Conservation (phyloP, 2,888 invertebrate genomes). For the Caenorhabditis plicata region DNA sequence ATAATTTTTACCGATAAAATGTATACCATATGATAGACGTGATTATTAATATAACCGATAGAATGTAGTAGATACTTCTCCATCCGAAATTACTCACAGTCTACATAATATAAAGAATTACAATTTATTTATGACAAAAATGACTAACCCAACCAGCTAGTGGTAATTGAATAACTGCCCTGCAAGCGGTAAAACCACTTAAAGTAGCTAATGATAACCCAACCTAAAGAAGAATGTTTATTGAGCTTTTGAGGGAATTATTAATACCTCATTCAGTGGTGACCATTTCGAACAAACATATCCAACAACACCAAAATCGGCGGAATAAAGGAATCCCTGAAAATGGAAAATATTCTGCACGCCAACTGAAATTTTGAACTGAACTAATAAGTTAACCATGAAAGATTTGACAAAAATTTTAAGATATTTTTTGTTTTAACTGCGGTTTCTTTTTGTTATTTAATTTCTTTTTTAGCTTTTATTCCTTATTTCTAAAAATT, state of each 20-base stretch:
- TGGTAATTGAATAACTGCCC: conserved; percentile 38
- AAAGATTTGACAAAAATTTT: too few species aligned
- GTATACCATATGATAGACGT: conserved; percentile 15
- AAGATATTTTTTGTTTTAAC: too few species aligned
- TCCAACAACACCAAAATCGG: conserved; percentile 41
- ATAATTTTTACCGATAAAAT: conserved; percentile 8
- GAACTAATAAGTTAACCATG: too few species aligned
- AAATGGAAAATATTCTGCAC: too few species aligned
- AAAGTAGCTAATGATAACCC: conserved; percentile 29
- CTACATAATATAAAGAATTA: too few species aligned
- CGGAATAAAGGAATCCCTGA: conserved; percentile 37
- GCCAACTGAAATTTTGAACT: not conserved
- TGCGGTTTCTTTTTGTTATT: too few species aligned
- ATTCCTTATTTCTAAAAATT: not conserved
- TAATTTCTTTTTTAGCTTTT: too few species aligned
- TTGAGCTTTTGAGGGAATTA: too few species aligned
- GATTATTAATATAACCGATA: conserved; percentile 22
- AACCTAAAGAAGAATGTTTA: too few species aligned
- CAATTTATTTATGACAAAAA: too few species aligned
- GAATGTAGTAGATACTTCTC: conserved; percentile 35
- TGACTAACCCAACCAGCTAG: conserved; percentile 35
- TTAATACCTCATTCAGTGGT: conserved; percentile 29
- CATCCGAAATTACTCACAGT: conserved; percentile 30
- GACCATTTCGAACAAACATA: conserved; percentile 36
- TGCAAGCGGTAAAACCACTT: conserved; percentile 33